Base-by-base conservation (phyloP, 64 coral and sea anemone genomes). In the Dendronephthya gigantea region DNA sequence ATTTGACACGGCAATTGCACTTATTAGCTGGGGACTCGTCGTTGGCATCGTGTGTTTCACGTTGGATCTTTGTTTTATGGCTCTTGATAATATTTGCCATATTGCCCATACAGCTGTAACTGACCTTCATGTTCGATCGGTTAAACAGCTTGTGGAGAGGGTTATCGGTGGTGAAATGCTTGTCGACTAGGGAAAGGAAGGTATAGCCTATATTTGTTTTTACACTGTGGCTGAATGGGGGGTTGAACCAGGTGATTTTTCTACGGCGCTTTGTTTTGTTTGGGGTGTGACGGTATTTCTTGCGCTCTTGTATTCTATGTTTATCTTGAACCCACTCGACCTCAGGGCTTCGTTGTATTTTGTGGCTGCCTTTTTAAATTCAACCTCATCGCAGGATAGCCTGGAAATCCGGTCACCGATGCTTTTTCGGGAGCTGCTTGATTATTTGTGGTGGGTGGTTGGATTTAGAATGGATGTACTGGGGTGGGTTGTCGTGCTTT, bases 41-140 rank as follows among this genome's bases (percentile, higher is more conserved):
- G 41, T 4, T 45, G 41, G 41, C 11, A 11, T 45, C 11, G 11
- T 11, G 41, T 11, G 41, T 6, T 45, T 45, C 41, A 45, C 41
- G 41, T 11, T 45, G 49, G 13, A 72, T 86, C 28, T 74, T 86
- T 35, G 35, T 16, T 56, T 86, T 70, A 35, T 86, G 62, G 17
- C 55, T 22, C n/a, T n/a, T 29, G 55, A 86, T 74, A 13, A 86
- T 25, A 22, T 2, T 75, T 50, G 85, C 7, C 15, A 74, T 39
- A 43, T 86, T 70, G 35, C 35, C 15, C 85, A 86, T 45, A 59
- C 85, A 86, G 85, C 85, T 86, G 35, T 48, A 86, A 59, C 85
- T 72, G 27, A 86, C 1, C 19, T 86, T 86, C 17, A 65, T 48
- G 28, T 28, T 86, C 10, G 2, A 29, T 43, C 59, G 0, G 31